A percentile compares a stretch with the other conserved stretches of the same genome.
Conservation (phyloP, 2,113 vertebrate species). For the Saguinus imperator region DNA sequence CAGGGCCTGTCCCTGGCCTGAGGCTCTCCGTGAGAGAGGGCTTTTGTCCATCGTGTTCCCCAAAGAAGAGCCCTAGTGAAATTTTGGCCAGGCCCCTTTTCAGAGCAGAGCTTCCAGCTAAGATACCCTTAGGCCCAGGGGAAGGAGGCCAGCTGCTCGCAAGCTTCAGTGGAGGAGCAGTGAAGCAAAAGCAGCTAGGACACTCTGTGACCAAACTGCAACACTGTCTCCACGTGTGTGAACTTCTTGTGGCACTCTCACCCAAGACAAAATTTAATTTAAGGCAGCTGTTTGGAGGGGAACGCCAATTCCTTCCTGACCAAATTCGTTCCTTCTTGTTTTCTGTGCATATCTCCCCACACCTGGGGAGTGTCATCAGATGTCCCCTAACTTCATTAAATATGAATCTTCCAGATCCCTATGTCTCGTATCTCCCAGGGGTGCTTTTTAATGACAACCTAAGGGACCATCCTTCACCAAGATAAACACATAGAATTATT, state of each 20-base stretch:
- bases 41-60: background rate
- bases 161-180: background rate
- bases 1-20: background rate
- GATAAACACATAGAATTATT: background rate
- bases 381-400: background rate
- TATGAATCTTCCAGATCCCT: background rate
- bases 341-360: background rate
- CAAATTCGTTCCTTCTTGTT: background rate
- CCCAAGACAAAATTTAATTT: no score
- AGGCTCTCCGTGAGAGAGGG: background rate
- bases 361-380: background rate
- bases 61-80: background rate
- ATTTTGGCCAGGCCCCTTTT: background rate
- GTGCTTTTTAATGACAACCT: background rate
- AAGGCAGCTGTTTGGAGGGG: no score
- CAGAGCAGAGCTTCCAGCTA: background rate
- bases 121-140: background rate
- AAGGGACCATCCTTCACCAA: background rate
- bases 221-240: no score
- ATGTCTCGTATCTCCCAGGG: background rate
- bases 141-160: rapidly evolving
- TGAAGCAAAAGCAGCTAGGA: background rate
- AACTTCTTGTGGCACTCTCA: background rate
- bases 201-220: background rate
- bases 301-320: background rate